Conservation (phyloP, 2,888 invertebrate genomes). For the Cerceris ruficornis region DNA sequence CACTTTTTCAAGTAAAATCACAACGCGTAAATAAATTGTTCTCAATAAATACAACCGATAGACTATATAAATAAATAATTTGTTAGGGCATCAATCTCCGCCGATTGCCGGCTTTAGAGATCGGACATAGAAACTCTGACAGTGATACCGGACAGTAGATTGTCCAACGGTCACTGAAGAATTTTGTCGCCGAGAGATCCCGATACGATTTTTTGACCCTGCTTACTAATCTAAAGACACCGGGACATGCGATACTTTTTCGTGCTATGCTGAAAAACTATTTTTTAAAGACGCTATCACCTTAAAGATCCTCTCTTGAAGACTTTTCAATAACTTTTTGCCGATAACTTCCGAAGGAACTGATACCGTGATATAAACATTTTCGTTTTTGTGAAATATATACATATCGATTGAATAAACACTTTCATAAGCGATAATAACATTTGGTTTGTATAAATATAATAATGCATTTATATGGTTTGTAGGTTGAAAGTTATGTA, state of each 20-base stretch:
- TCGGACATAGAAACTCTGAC: slow-evolving; percentile 52
- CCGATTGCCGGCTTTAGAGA: slow-evolving; percentile 36
- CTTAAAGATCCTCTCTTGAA: not conserved
- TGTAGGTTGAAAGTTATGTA: too few relatives aligned
- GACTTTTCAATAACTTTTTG: not conserved
- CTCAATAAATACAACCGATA: slow-evolving; percentile 80
- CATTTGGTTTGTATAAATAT: too few relatives aligned
- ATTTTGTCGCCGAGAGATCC: slow-evolving; percentile 8
- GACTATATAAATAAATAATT: slow-evolving; percentile 80
- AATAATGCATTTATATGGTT: too few relatives aligned
- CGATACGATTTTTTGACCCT: slow-evolving; percentile 17
- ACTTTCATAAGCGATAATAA: too few relatives aligned
- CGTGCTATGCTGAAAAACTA: not conserved
- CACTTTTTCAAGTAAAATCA: slow-evolving; percentile 33
- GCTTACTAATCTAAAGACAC: slow-evolving; percentile 40
- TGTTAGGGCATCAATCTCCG: slow-evolving; percentile 18
- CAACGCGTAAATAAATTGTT: slow-evolving; percentile 75
- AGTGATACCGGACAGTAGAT: slow-evolving; percentile 18
- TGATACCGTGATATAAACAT: too few relatives aligned
- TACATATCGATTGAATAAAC: too few relatives aligned
- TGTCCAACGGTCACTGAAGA: not conserved
- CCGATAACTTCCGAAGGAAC: not conserved
- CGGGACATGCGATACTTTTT: slow-evolving; percentile 30
- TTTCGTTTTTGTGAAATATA: too few relatives aligned
- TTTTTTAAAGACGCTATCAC: not conserved